Evolutionary conservation across 2,113 vertebrate species (phyloP).

Genomic region (Euleptes europaea): DNA sequence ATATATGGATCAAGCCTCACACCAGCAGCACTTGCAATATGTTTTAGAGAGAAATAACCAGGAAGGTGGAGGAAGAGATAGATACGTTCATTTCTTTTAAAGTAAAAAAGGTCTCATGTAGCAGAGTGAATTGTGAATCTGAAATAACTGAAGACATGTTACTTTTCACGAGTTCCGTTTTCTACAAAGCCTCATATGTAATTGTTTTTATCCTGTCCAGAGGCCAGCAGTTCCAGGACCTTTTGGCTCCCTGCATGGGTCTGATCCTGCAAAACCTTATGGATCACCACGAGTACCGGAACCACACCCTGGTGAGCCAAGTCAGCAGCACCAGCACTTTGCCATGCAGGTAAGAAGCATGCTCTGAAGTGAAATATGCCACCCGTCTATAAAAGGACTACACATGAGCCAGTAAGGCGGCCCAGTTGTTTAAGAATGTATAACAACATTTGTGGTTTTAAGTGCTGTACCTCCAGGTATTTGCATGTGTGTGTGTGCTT

Average conservation of each 20-base stretch:
- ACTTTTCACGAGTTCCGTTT: not conserved
- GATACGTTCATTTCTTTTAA: not conserved
- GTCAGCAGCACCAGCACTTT: constrained; percentile 80
- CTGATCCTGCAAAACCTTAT: constrained; percentile 79
- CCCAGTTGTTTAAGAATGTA: not conserved
- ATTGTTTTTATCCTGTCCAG: constrained; percentile 48
- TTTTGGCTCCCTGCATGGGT: constrained; percentile 78
- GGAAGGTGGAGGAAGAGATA: not conserved
- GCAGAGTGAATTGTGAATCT: not conserved
- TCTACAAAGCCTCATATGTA: accelerated
- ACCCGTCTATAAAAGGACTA: not conserved
- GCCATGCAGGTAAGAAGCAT: constrained; percentile 83
- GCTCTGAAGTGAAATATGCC: not conserved
- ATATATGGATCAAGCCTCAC: no score
- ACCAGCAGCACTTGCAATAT: no score
- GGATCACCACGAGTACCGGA: constrained; percentile 77
- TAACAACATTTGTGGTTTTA: not conserved
- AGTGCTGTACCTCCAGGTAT: not conserved
- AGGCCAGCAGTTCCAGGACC: constrained; percentile 74
- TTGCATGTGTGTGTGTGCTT: no score
- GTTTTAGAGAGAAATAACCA: not conserved
- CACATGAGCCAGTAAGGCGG: not conserved
- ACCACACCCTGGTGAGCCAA: constrained; percentile 74
- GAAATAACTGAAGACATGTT: not conserved
- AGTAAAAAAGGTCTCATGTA: not conserved